A percentile compares a stretch with the other conserved stretches of the same genome.
phyloP scores from a whole-genome alignment of 2,888 invertebrate genomes.

The Vandiemenella viatica region DNA sequence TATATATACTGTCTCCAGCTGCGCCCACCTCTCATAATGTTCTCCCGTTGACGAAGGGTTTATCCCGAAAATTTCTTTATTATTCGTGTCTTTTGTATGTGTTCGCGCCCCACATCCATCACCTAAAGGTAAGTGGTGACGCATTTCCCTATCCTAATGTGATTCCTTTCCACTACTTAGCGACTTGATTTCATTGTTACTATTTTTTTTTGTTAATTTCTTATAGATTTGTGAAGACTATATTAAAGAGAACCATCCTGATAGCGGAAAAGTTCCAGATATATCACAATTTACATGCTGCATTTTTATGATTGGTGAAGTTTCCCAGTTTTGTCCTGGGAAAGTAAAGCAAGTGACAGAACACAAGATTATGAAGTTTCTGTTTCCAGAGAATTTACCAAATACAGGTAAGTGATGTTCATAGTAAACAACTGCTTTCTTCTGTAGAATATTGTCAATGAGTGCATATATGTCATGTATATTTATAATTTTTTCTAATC shows the following conservation, averaged over 20 bases:
- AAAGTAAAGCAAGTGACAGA: slow-evolving; percentile 1
- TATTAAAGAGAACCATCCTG: slow-evolving; percentile 18
- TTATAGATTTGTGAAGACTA: slow-evolving; percentile 9
- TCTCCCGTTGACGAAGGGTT: no score
- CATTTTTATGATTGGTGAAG: slow-evolving; percentile 25
- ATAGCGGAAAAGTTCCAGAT: slow-evolving; percentile 12
- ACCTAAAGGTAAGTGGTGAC: no score
- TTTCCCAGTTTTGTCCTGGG: slow-evolving; percentile 22
- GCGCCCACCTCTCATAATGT: no score
- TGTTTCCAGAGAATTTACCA: slow-evolving; percentile 1
- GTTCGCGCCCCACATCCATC: no score
- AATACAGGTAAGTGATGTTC: not conserved
- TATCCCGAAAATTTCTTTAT: no score
- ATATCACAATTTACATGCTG: not conserved
- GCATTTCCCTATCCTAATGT: no score
- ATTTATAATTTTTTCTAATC: not conserved
- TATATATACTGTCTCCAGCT: no score
- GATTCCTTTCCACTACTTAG: no score
- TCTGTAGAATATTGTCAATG: no score
- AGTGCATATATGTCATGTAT: not conserved
- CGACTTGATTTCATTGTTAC: not conserved
- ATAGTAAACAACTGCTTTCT: no score
- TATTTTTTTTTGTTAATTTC: not conserved
- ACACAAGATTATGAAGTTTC: not conserved
- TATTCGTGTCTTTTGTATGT: no score